A percentile compares a stretch with the other conserved stretches of the same genome.
phyloP scores from a whole-genome alignment of 2,888 invertebrate genomes.

The Xanthia icteritia region DNA sequence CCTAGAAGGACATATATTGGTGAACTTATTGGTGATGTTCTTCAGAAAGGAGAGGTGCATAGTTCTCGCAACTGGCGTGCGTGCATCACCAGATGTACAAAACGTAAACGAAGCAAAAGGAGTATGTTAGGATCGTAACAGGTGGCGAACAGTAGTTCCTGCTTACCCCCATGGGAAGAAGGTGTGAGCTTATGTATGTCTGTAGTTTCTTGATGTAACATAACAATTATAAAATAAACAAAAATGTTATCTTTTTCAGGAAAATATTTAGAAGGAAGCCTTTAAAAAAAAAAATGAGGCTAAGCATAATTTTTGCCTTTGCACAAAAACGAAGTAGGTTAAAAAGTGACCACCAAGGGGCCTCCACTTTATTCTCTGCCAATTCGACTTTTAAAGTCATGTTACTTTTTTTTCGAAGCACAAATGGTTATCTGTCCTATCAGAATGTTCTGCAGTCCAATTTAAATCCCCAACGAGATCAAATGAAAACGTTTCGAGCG shows the following conservation, averaged over 20 bases:
- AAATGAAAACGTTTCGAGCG: slow-evolving; percentile 72
- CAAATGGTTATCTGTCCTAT: slow-evolving; percentile 56
- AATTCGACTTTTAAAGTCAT: slow-evolving; percentile 15
- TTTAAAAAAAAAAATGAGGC: neutral
- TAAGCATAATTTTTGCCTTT: too few species aligned
- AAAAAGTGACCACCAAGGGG: neutral
- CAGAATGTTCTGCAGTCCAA: slow-evolving; percentile 65
- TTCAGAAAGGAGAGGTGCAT: neutral
- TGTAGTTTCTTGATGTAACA: neutral
- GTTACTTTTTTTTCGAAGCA: slow-evolving; percentile 45
- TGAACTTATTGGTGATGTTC: neutral
- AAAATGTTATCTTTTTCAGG: neutral
- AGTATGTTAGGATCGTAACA: neutral
- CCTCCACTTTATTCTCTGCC: neutral
- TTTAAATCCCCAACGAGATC: slow-evolving; percentile 72
- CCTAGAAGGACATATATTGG: neutral
- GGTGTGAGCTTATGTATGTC: neutral
- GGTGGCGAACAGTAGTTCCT: neutral
- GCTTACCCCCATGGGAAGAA: neutral
- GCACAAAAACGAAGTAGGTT: neutral
- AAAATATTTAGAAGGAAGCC: neutral
- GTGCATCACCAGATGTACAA: neutral
- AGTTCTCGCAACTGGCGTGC: neutral
- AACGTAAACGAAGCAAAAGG: neutral
- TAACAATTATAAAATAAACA: neutral